Evolutionary conservation across 2,888 invertebrate species (phyloP).

Genomic region (Nymphalis c-album): DNA sequence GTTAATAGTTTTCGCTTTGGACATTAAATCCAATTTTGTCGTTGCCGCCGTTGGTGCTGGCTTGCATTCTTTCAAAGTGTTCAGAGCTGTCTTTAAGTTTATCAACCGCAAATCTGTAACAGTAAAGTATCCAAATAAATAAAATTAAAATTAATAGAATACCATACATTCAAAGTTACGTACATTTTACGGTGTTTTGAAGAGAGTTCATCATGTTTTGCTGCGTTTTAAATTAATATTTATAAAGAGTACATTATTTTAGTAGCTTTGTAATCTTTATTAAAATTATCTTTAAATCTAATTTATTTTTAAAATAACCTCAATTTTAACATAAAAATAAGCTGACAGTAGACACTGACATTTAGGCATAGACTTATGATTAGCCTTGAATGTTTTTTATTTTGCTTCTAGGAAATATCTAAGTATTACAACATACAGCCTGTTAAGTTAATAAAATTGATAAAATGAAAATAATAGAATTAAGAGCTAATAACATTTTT

Average conservation of each 20-base stretch:
- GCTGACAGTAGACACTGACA: constrained; percentile 11
- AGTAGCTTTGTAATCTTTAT: not conserved
- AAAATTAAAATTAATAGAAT: not conserved
- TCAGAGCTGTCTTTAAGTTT: constrained; percentile 62
- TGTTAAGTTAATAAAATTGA: too few species aligned
- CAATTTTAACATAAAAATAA: constrained; percentile 5
- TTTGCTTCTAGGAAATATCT: too few species aligned
- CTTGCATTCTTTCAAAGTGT: constrained; percentile 58
- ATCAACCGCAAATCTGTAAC: constrained; percentile 67
- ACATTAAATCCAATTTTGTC: constrained; percentile 45
- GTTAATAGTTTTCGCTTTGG: constrained; percentile 47
- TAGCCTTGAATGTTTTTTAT: too few species aligned
- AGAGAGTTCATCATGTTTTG: constrained; percentile 62
- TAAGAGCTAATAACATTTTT: not conserved
- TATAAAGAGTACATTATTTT: constrained; percentile 2
- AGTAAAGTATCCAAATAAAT: constrained; percentile 31
- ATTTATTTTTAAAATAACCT: constrained; percentile 6
- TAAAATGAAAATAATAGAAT: too few species aligned
- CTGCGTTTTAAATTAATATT: not conserved
- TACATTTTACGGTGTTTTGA: constrained; percentile 69
- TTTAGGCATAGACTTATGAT: too few species aligned
- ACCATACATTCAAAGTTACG: constrained; percentile 56
- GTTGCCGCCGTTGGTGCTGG: constrained; percentile 41
- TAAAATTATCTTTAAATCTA: not conserved
- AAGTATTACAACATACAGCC: too few species aligned